These are phyloP conservation scores for Sebastolobus alascanus DNA, from an alignment of 2,797 vertebrate species.

Conservation along the genomic window DNA sequence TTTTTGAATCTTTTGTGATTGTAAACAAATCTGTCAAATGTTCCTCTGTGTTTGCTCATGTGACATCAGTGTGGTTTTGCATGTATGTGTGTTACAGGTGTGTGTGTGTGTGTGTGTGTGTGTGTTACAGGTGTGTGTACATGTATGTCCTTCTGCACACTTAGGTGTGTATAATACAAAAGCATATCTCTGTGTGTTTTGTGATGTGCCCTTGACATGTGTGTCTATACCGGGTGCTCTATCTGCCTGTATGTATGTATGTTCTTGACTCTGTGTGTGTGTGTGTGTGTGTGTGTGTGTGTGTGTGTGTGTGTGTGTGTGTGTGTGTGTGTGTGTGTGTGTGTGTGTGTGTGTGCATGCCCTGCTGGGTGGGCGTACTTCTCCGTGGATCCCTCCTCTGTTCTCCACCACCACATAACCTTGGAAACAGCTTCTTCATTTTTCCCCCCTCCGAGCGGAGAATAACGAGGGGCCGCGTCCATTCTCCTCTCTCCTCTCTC, in stretches of 20 bases:
- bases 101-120: constrained; percentile 1
- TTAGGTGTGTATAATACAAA: constrained; percentile 27
- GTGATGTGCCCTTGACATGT: constrained; percentile 12
- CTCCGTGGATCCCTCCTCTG: constrained; percentile 35
- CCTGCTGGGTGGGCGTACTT: constrained; percentile 36
- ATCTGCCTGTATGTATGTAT: background rate
- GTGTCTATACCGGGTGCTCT: constrained; percentile 2
- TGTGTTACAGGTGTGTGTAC: background rate
- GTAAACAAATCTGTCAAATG: constrained; percentile 27
- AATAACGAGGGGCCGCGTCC: constrained; percentile 34
- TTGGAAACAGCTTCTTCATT: constrained; percentile 61
- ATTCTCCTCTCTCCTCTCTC: constrained; percentile 41
- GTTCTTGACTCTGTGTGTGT: constrained; percentile 15
- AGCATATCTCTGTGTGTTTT: constrained; percentile 13
- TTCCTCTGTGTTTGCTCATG: constrained; percentile 3
- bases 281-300: constrained; percentile 15
- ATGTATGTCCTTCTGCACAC: constrained; percentile 32
- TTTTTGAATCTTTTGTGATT: constrained; percentile 18
- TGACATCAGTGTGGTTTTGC: background rate
- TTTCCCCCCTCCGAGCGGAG: constrained; percentile 19
- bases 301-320: constrained; percentile 5
- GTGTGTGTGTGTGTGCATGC: constrained; percentile 11
- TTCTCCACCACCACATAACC: constrained; percentile 54
- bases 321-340: constrained; percentile 15
- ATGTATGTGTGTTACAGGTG: background rate